Percentiles rank a stretch among this genome's conserved stretches.
These are phyloP conservation scores for Taphrorychus bicolor DNA, from an alignment of 2,888 invertebrate species.

Conservation along the genomic window DNA sequence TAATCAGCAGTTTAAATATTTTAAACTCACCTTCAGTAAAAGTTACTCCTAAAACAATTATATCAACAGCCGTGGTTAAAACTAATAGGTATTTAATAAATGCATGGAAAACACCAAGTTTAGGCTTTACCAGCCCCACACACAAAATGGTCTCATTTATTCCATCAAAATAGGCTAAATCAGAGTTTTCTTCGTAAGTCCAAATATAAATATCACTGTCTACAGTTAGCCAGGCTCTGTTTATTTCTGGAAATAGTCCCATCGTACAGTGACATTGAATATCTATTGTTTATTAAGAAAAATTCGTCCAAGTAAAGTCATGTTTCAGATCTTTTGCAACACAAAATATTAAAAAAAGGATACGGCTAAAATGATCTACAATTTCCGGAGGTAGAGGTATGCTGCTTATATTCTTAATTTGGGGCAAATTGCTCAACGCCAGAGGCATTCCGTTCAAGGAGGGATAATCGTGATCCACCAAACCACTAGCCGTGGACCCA, in stretches of 20 bases:
- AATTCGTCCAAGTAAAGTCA: constrained; percentile 6
- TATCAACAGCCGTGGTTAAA: constrained; percentile 93
- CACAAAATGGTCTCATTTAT: constrained; percentile 92
- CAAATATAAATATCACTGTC: constrained; percentile 98
- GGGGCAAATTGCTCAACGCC: constrained; percentile 73
- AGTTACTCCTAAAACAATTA: constrained; percentile 82
- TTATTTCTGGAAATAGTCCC: constrained; percentile 97
- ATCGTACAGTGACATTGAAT: constrained; percentile 96
- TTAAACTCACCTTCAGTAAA: constrained; percentile 59
- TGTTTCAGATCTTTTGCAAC: background rate
- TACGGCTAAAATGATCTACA: constrained; percentile 94
- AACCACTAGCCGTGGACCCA: constrained; percentile 86
- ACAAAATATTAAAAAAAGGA: constrained; percentile 63
- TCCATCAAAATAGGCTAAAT: constrained; percentile 97
- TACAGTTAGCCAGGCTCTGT: constrained; percentile 95
- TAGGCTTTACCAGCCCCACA: constrained; percentile 90
- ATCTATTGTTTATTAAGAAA: constrained; percentile 63
- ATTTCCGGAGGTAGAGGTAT: constrained; percentile 92
- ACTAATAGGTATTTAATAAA: constrained; percentile 92
- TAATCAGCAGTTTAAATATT: too few species aligned
- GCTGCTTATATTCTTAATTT: constrained; percentile 81
- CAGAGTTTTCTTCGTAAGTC: constrained; percentile 95
- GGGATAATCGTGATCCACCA: constrained; percentile 91
- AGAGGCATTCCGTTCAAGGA: constrained; percentile 73
- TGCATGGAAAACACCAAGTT: constrained; percentile 84